A percentile compares a stretch with the other conserved stretches of the same genome.
These are phyloP conservation scores for Anas acuta DNA, from an alignment of 2,797 vertebrate species.

Conservation along the genomic window DNA sequence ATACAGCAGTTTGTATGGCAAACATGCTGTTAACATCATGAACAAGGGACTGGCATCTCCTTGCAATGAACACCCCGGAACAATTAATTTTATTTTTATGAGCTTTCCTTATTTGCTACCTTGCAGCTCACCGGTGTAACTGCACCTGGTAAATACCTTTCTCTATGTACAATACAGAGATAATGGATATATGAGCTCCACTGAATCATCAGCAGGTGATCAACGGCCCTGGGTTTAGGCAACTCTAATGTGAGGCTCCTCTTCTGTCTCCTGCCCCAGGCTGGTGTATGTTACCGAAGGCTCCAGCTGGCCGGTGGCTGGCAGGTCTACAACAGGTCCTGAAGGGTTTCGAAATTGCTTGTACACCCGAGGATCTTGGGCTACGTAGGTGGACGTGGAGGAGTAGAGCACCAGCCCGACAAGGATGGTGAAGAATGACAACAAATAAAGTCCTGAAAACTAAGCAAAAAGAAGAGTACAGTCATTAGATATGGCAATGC, in stretches of 20 bases:
- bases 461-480: constrained; percentile 68
- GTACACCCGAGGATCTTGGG: constrained; percentile 94
- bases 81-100: constrained; percentile 44
- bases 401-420: constrained; percentile 91
- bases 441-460: constrained; percentile 95
- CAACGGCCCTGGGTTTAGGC: constrained; percentile 77
- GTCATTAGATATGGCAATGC: not conserved
- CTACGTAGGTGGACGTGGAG: constrained; percentile 91
- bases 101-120: constrained; percentile 78
- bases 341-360: constrained; percentile 93
- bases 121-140: constrained; percentile 73
- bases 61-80: constrained; percentile 47
- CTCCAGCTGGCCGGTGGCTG: constrained; percentile 81
- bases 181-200: constrained; percentile 72
- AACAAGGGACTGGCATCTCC: constrained; percentile 51
- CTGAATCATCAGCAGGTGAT: constrained; percentile 58
- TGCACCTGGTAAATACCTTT: constrained; percentile 85
- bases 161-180: constrained; percentile 84
- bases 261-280: constrained; percentile 88
- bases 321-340: constrained; percentile 81
- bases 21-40: constrained; percentile 26
- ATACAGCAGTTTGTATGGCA: constrained; percentile 14
- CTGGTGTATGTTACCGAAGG: constrained; percentile 93
- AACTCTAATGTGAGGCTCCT: constrained; percentile 87
- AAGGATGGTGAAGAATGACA: constrained; percentile 91